phyloP scores from a whole-genome alignment of 2,888 invertebrate genomes.

The Lycia hirtaria region DNA sequence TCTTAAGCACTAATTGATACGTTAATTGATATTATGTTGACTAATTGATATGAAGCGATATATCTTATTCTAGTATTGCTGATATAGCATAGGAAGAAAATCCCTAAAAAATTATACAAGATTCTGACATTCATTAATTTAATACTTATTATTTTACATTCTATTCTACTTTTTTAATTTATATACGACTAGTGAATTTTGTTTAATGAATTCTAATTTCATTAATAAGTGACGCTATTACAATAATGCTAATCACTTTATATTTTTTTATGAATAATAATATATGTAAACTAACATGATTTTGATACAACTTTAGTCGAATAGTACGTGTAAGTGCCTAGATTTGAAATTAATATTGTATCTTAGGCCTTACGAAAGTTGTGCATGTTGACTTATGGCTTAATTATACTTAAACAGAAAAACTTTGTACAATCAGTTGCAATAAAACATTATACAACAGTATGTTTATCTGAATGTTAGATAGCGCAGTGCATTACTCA shows the following conservation, averaged over 20 bases:
- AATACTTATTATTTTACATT: neutral
- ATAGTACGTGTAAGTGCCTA: conserved; percentile 59
- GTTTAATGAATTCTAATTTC: neutral
- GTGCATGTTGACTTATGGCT: conserved; percentile 28
- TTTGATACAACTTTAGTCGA: conserved; percentile 9
- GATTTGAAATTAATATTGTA: conserved; percentile 55
- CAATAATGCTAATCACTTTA: neutral
- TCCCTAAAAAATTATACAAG: neutral
- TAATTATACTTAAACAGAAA: conserved; percentile 17
- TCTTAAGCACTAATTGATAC: conserved; percentile 73
- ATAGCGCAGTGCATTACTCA: neutral
- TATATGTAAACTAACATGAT: neutral
- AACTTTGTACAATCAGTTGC: neutral
- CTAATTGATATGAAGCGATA: conserved; percentile 71
- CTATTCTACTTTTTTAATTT: neutral
- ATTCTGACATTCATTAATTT: neutral
- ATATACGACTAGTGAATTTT: neutral
- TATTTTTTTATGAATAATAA: neutral
- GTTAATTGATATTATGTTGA: conserved; percentile 64
- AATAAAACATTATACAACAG: neutral
- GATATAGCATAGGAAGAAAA: conserved; percentile 61
- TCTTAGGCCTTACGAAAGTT: conserved; percentile 64
- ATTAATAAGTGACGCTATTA: neutral
- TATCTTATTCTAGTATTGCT: conserved; percentile 73
- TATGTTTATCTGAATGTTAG: neutral